Evolutionary conservation across 23 tunicate species (phyloP).

Genomic region (Trididemnum clinides): DNA sequence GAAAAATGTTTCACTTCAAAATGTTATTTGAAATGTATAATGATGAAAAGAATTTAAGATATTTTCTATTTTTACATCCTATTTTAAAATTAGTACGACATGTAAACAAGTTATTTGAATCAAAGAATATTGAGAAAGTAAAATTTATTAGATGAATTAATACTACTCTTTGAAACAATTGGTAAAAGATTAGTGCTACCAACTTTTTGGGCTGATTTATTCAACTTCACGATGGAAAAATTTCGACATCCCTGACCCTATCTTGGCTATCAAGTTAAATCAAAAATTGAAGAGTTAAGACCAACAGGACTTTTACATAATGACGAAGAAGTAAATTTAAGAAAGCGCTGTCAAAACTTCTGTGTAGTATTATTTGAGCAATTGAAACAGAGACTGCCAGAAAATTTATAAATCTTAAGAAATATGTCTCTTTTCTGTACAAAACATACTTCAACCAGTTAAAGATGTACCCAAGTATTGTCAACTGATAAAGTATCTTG

Average conservation of each 20-base stretch:
- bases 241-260: neutral
- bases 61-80: conserved; percentile 41
- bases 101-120: conserved; percentile 26
- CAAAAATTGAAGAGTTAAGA: neutral
- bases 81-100: conserved; percentile 17
- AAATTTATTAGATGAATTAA: neutral
- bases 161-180: neutral
- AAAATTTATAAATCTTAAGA: no score
- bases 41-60: conserved; percentile 24
- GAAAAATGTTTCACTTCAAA: conserved; percentile 59
- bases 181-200: neutral
- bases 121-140: no score
- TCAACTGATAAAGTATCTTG: neutral
- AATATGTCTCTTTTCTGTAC: no score
- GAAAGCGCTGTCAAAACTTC: no score
- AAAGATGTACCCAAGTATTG: neutral
- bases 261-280: neutral
- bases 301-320: neutral
- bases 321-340: neutral
- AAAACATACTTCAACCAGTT: conserved; percentile 2
- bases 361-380: no score
- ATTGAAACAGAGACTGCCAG: no score
- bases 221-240: neutral
- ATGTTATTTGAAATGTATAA: conserved; percentile 41
- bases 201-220: neutral